phyloP scores from a whole-genome alignment of 2,113 vertebrate genomes.

The Zapornia atra region DNA sequence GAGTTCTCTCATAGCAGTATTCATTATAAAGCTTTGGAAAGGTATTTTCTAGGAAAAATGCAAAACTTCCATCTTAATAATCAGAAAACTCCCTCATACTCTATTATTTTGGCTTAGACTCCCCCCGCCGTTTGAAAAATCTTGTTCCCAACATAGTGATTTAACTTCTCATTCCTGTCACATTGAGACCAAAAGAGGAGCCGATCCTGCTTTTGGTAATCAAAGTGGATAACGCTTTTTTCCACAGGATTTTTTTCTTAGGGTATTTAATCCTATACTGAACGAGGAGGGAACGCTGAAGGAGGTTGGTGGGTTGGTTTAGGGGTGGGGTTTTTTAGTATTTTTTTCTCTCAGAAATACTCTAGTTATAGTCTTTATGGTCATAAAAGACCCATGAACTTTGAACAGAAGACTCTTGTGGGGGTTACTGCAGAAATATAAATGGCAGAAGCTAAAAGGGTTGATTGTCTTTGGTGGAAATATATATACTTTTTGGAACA shows the following conservation, averaged over 20 bases:
- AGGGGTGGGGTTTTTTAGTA: neutral
- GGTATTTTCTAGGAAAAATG: neutral
- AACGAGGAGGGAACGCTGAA: neutral
- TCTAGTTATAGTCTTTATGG: slow-evolving; percentile 3
- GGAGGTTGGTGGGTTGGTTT: no score
- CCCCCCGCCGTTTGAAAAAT: neutral
- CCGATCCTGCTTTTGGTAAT: neutral
- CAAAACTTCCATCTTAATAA: neutral
- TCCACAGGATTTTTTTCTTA: neutral
- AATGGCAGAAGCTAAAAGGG: slow-evolving; percentile 66
- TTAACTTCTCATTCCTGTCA: slow-evolving; percentile 4
- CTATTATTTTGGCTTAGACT: neutral
- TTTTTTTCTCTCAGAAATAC: slow-evolving; percentile 9
- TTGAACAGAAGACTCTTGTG: slow-evolving; percentile 50
- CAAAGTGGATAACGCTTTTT: neutral
- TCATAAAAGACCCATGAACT: slow-evolving; percentile 53
- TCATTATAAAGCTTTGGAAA: neutral
- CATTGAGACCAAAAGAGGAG: neutral
- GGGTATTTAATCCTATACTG: neutral
- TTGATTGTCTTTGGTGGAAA: slow-evolving; percentile 74
- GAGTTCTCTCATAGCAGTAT: neutral
- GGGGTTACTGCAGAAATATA: slow-evolving; percentile 50
- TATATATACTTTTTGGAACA: slow-evolving; percentile 71
- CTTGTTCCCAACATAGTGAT: neutral
- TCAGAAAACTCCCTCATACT: neutral